Percentiles rank a stretch among this genome's conserved stretches.
Evolutionary conservation across 2,797 vertebrate genomes (phyloP).

Genomic region (Gephyroberyx darwinii): DNA sequence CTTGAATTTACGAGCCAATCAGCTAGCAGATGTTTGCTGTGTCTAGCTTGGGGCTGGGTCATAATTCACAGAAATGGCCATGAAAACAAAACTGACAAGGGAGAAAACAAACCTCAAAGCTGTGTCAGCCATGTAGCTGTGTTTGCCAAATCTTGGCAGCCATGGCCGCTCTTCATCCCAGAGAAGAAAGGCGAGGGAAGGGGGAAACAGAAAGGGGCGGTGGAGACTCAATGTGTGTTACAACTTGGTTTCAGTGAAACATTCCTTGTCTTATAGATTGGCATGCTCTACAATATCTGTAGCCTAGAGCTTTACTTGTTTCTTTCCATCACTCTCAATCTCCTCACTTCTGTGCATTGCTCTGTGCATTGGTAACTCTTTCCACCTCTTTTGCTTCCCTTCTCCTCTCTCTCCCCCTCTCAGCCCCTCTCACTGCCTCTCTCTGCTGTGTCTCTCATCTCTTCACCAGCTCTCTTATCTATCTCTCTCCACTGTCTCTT

Average conservation of each 20-base stretch:
- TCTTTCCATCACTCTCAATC: conserved; percentile 31
- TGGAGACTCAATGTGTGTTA: conserved; percentile 40
- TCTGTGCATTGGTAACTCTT: conserved; percentile 27
- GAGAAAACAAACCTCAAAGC: conserved; percentile 54
- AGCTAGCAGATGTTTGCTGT: conserved; percentile 74
- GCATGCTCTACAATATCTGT: conserved; percentile 27
- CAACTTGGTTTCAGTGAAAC: conserved; percentile 22
- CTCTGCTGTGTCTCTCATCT: conserved; percentile 44
- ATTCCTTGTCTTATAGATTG: conserved; percentile 20
- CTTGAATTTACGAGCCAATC: conserved; percentile 78
- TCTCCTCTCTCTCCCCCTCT: conserved; percentile 28
- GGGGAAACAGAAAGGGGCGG: neutral
- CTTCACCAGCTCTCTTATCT: conserved; percentile 40
- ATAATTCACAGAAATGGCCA: conserved; percentile 74
- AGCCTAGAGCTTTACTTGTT: conserved; percentile 24
- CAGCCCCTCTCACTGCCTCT: conserved; percentile 7
- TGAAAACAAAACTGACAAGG: conserved; percentile 57
- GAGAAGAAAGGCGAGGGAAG: conserved; percentile 30
- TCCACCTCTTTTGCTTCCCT: neutral
- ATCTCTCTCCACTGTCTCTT: conserved; percentile 45
- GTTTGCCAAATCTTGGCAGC: conserved; percentile 62
- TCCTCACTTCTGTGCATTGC: conserved; percentile 13
- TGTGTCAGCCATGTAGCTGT: conserved; percentile 52
- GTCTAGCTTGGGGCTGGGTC: conserved; percentile 62
- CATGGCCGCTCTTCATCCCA: conserved; percentile 21